A percentile compares a stretch with the other conserved stretches of the same genome.
Conservation (phyloP, 2,113 vertebrate genomes). For the Neogale vison region DNA sequence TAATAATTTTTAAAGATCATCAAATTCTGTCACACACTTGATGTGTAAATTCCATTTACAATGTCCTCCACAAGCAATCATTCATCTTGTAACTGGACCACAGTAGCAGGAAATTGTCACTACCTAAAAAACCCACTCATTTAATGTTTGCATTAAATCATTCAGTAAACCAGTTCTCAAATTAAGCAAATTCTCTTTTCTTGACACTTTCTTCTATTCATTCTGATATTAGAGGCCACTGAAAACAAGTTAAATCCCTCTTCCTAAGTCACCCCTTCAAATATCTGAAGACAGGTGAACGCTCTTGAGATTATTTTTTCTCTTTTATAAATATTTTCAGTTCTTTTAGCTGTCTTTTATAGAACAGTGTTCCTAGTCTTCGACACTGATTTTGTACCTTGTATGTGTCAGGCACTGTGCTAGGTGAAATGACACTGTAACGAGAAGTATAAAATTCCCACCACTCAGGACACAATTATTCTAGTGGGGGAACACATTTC, state of each 20-base stretch:
- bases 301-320: not conserved
- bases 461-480: not conserved
- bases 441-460: not conserved
- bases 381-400: not conserved
- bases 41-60: not conserved
- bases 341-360: not conserved
- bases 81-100: not conserved
- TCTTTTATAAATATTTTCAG: not conserved
- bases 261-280: not conserved
- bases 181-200: slow-evolving; percentile 4
- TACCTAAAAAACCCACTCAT: not conserved
- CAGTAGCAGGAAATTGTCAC: not conserved
- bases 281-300: not conserved
- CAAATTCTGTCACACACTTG: not conserved
- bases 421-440: not conserved
- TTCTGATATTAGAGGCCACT: not conserved
- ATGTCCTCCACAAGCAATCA: not conserved
- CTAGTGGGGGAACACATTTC: not conserved
- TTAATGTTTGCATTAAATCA: not conserved
- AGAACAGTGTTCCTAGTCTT: not conserved
- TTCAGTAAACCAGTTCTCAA: not conserved
- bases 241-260: not conserved
- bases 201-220: not conserved
- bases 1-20: not conserved
- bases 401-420: not conserved